phyloP scores from a whole-genome alignment of 2,113 vertebrate species.

The Merops nubicus region DNA sequence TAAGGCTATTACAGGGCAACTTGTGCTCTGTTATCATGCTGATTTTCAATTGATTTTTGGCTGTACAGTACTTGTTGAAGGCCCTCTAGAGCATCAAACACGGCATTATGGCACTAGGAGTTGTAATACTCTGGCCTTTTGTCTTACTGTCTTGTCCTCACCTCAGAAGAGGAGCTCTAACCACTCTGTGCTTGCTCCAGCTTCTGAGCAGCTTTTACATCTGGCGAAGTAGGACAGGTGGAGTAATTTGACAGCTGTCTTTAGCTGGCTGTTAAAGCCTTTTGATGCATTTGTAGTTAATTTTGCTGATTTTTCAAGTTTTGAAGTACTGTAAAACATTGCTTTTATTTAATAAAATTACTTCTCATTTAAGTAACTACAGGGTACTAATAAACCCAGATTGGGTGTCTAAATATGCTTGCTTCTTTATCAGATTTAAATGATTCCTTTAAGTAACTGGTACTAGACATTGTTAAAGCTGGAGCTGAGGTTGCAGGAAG shows the following conservation, averaged over 20 bases:
- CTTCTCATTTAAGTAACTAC: neutral
- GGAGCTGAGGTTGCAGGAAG: neutral
- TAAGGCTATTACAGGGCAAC: constrained; percentile 76
- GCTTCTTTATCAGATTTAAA: neutral
- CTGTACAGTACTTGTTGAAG: constrained; percentile 76
- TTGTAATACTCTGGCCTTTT: constrained; percentile 28
- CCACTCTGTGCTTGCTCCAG: neutral
- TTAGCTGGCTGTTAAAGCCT: neutral
- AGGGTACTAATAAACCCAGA: neutral
- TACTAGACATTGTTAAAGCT: neutral
- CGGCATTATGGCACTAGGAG: constrained; percentile 32
- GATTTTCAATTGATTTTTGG: constrained; percentile 80
- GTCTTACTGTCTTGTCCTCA: constrained; percentile 44
- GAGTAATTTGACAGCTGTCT: neutral
- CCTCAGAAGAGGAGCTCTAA: constrained; percentile 7
- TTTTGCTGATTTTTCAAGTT: constrained; percentile 21
- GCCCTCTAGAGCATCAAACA: constrained; percentile 71
- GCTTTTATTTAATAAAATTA: constrained; percentile 38
- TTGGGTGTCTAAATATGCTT: neutral
- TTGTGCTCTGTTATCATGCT: constrained; percentile 77
- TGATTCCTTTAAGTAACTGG: neutral
- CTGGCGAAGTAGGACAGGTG: neutral
- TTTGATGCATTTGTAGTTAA: neutral
- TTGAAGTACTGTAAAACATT: neutral
- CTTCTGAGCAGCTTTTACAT: constrained; percentile 1